Percentiles rank a stretch among this genome's conserved stretches.
Conservation (phyloP, 2,888 invertebrate genomes). For the Mayetiola destructor region DNA sequence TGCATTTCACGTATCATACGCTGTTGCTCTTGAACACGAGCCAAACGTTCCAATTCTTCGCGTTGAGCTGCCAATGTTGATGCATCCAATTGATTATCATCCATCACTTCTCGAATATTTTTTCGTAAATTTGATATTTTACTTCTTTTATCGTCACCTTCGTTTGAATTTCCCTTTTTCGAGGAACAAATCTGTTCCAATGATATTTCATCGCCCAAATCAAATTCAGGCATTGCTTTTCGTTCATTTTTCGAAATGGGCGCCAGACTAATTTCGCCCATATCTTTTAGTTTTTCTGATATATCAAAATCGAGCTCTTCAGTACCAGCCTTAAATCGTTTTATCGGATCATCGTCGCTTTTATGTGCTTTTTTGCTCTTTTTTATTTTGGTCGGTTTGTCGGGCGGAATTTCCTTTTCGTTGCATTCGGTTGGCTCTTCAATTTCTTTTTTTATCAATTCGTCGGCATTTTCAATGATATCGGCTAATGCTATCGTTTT, state of each 20-base stretch:
- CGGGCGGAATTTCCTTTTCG: background rate
- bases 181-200: conserved; percentile 31
- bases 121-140: conserved; percentile 49
- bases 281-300: conserved; percentile 47
- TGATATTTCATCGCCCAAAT: conserved; percentile 29
- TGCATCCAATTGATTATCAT: conserved; percentile 82
- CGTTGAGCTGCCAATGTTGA: conserved; percentile 83
- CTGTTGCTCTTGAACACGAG: conserved; percentile 74
- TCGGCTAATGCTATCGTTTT: conserved; percentile 10
- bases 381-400: background rate
- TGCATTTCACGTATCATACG: conserved; percentile 68
- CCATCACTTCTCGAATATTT: conserved; percentile 86
- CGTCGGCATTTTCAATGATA: conserved; percentile 2
- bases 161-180: conserved; percentile 24
- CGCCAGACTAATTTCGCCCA: conserved; percentile 43
- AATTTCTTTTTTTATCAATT: conserved; percentile 3
- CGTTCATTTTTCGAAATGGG: conserved; percentile 27
- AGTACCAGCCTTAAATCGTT: background rate
- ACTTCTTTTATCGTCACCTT: conserved; percentile 20
- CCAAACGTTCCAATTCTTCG: conserved; percentile 78
- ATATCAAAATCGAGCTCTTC: conserved; percentile 39
- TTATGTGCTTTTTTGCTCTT: background rate
- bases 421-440: background rate
- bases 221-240: conserved; percentile 23
- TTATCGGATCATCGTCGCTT: background rate